phyloP scores from a whole-genome alignment of 1,140 invertebrate genomes.

The Dendrolimus kikuchii region DNA sequence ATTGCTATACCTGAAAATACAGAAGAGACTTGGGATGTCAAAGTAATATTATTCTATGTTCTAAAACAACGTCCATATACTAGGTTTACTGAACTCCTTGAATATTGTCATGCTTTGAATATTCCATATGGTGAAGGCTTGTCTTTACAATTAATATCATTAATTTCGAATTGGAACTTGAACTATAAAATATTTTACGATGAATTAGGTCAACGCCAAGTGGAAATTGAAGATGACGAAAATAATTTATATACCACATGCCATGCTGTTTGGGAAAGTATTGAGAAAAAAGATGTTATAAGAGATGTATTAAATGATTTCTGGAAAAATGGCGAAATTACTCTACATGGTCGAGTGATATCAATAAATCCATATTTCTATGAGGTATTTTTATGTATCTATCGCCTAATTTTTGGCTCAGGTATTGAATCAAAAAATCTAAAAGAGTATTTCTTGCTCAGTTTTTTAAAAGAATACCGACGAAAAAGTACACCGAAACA shows the following conservation, averaged over 20 bases:
- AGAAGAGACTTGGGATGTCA: slow-evolving; percentile 63
- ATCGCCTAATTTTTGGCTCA: slow-evolving; percentile 43
- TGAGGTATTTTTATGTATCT: slow-evolving; percentile 64
- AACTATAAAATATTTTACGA: slow-evolving; percentile 51
- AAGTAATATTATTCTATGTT: slow-evolving; percentile 55
- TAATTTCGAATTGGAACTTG: slow-evolving; percentile 58
- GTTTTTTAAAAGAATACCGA: slow-evolving; percentile 62
- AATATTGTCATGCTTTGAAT: slow-evolving; percentile 56
- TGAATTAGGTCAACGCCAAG: slow-evolving; percentile 34
- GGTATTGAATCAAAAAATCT: slow-evolving; percentile 32
- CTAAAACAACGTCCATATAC: slow-evolving; percentile 45
- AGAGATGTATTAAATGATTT: slow-evolving; percentile 58
- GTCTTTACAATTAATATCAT: slow-evolving; percentile 57
- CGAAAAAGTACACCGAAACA: slow-evolving; percentile 60
- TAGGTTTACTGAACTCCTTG: slow-evolving; percentile 37
- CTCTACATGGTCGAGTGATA: slow-evolving; percentile 55
- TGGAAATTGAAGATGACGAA: slow-evolving; percentile 38
- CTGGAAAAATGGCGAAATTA: slow-evolving; percentile 66
- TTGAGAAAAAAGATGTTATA: slow-evolving; percentile 53
- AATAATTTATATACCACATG: slow-evolving; percentile 45
- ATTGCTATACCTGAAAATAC: slow-evolving; percentile 48
- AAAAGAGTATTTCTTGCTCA: slow-evolving; percentile 61
- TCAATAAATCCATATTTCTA: slow-evolving; percentile 69
- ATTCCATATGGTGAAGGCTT: slow-evolving; percentile 57
- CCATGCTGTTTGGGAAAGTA: slow-evolving; percentile 53